Conservation (phyloP, 2,797 vertebrate species). For the Tadarida brasiliensis region DNA sequence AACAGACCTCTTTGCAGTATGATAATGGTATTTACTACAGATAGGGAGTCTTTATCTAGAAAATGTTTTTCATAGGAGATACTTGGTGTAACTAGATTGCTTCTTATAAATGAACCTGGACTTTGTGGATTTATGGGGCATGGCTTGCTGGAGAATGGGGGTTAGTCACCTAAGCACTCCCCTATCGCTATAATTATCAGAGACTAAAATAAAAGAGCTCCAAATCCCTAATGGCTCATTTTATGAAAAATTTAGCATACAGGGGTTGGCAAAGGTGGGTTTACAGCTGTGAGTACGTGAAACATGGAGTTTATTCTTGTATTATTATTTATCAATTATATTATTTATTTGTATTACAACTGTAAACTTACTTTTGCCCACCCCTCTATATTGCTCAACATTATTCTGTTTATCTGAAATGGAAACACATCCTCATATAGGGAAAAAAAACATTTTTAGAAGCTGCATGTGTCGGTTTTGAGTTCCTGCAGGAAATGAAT, state of each 20-base stretch:
- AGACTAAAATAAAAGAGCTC: not conserved
- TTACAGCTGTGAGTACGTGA: not conserved
- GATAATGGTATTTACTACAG: not conserved
- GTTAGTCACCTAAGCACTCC: not conserved
- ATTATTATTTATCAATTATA: not conserved
- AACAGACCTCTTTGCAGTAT: not conserved
- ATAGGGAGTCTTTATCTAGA: not conserved
- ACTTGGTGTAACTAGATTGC: not conserved
- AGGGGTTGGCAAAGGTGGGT: not conserved
- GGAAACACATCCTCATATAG: slow-evolving; percentile 20
- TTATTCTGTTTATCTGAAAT: slow-evolving; percentile 30
- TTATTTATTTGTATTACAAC: not conserved
- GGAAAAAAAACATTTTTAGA: slow-evolving; percentile 47
- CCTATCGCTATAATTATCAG: not conserved
- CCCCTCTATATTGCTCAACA: not conserved
- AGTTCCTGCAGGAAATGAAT: slow-evolving; percentile 58
- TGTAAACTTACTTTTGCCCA: not conserved
- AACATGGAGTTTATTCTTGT: not conserved
- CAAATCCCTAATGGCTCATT: not conserved
- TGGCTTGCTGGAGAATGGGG: not conserved
- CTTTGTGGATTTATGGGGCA: not conserved
- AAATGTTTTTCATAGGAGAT: not conserved
- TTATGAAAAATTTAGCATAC: slow-evolving; percentile 19
- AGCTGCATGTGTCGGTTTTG: not conserved
- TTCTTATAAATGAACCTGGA: not conserved